Evolutionary conservation across 2,888 invertebrate species (phyloP).

Genomic region (Adela reaumurella): DNA sequence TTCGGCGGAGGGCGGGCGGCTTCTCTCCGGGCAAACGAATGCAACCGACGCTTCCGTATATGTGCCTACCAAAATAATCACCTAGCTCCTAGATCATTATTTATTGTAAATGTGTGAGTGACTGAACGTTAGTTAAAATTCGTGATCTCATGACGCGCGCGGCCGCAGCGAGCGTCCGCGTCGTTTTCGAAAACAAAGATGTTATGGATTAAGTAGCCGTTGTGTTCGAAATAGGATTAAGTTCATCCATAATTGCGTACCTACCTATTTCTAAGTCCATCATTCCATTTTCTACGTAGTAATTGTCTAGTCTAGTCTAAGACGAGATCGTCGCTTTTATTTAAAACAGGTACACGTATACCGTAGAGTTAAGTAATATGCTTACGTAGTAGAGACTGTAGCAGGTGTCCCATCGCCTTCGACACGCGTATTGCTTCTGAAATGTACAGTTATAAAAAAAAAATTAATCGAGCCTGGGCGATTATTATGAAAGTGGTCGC

Average conservation of each 20-base stretch:
- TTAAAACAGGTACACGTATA: not conserved
- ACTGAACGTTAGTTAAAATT: not conserved
- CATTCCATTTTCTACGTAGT: conserved; percentile 38
- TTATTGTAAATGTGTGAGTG: not conserved
- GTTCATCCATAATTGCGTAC: not conserved
- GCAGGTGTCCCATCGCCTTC: too few species aligned
- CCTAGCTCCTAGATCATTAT: not conserved
- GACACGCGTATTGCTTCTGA: too few species aligned
- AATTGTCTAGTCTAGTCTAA: conserved; percentile 45
- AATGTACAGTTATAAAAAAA: too few species aligned
- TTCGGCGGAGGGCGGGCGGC: not conserved
- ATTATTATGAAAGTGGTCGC: too few species aligned
- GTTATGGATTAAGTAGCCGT: not conserved
- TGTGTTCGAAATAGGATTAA: not conserved
- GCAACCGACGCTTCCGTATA: not conserved
- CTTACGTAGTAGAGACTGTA: too few species aligned
- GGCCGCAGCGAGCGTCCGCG: not conserved
- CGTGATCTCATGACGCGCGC: not conserved
- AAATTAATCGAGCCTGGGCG: too few species aligned
- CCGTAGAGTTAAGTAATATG: too few species aligned
- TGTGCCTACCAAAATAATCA: not conserved
- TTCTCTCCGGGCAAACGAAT: not conserved
- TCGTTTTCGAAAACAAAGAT: not conserved
- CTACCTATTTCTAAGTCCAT: conserved; percentile 9
- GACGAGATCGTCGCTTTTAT: conserved; percentile 17